A percentile compares a stretch with the other conserved stretches of the same genome.
phyloP scores from a whole-genome alignment of 2,113 vertebrate species.

The Ardeotis arabs region DNA sequence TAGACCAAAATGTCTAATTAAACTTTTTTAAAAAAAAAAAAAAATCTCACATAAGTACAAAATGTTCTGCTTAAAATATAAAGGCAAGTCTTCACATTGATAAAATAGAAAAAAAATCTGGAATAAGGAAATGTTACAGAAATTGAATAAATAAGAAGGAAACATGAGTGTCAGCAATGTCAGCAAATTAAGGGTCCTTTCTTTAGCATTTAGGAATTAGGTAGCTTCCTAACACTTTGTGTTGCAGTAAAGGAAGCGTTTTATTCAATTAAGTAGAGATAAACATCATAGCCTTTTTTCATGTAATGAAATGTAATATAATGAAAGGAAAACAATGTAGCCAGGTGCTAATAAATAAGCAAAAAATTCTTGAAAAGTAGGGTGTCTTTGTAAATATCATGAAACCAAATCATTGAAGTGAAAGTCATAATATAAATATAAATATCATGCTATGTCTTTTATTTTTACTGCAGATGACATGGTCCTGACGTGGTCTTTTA shows the following conservation, averaged over 20 bases:
- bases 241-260: not conserved
- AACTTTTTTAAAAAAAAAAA: not conserved
- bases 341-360: not conserved
- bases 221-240: not conserved
- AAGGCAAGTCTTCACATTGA: not conserved
- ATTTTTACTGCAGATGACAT: not conserved
- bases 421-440: not conserved
- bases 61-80: not conserved
- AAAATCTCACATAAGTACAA: not conserved
- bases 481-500: not conserved
- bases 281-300: not conserved
- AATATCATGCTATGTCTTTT: not conserved
- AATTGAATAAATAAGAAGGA: not conserved
- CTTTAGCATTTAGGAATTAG: not conserved
- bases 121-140: not conserved
- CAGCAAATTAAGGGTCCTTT: not conserved
- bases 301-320: not conserved
- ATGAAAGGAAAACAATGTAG: not conserved
- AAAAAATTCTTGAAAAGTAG: not conserved
- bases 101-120: not conserved
- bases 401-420: not conserved
- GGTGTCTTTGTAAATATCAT: fast-evolving
- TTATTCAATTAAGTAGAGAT: not conserved
- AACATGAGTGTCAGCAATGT: not conserved
- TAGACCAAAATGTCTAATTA: not conserved